Base-by-base conservation (phyloP, 2,113 vertebrate genomes). In the Aleadryas rufinucha region DNA sequence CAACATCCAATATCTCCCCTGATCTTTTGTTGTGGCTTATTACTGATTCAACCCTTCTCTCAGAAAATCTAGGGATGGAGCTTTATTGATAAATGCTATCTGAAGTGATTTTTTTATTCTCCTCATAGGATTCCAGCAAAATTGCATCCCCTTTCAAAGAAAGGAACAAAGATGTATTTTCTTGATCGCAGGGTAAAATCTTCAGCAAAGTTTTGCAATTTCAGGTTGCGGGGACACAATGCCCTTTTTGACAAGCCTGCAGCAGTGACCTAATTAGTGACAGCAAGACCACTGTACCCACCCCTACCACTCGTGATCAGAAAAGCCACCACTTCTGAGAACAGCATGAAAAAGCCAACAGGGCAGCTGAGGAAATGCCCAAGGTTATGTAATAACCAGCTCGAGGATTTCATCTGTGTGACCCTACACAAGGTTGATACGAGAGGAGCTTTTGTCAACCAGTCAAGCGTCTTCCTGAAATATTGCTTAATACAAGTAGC, bases 141-240 rank as follows among this genome's bases (percentile, higher is more conserved):
- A 88, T 20, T 77, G 10, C 27, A 39, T 69, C 79, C 12, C 10
- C 4, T 1, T n/a, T 56, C 26, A 85, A 52, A 65, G 28, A 80
- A 47, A 69, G 16, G n/a, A 13, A 68, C 8, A 77, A 65, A 57
- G 21, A 16, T 4, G 1, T 31, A 27, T 53, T 75, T 82, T 57
- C 9, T 42, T 33, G 26, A 57, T 16, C 39, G 31, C 81, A 56
- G 5, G 6, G 9, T 63, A 69, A 70, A 70, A 57, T 28, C 12
- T 65, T 65, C 37, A 69, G 33, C 23, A 84, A 92, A n/a, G 4
- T 7, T 89, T 66, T 74, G 33, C 64, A 52, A 52, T 74, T 60
- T 69, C 37, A 69, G 47, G 24, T 3, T 1, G 1, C 0, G 0
- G 3, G 7, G 33, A 49, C 0, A 0, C 16, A n/a, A 20, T 54